Conservation (phyloP, 2,113 vertebrate genomes). For the Cheirogaleus medius region DNA sequence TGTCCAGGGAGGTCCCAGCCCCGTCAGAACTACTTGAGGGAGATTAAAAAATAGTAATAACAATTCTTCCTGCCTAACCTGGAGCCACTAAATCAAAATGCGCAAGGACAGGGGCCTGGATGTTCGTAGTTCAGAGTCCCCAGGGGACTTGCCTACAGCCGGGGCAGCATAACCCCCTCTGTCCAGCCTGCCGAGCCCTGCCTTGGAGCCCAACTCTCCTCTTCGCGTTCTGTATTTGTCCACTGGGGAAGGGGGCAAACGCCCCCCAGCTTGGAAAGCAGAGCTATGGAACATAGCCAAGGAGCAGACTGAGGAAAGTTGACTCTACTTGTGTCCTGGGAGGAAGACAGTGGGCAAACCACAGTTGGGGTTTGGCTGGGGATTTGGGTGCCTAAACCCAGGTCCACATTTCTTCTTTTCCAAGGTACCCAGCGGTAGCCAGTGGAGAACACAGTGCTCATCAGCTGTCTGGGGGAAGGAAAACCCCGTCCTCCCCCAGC, state of each 20-base stretch:
- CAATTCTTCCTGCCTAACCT: too few species aligned
- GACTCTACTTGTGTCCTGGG: neutral
- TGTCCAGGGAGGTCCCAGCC: neutral
- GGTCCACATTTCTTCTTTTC: too few species aligned
- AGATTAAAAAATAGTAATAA: neutral
- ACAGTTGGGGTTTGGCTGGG: too few species aligned
- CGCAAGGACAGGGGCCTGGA: neutral
- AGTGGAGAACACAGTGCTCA: fast-evolving
- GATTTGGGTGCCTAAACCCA: neutral
- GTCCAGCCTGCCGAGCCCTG: neutral
- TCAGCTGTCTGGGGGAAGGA: neutral
- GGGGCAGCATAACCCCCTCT: fast-evolving
- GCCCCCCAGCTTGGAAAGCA: neutral
- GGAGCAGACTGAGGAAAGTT: neutral
- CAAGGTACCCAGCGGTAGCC: fast-evolving
- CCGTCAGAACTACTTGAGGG: neutral
- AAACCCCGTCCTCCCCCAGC: neutral
- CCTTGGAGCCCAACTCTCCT: neutral
- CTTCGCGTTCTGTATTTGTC: too few species aligned
- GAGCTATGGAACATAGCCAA: neutral
- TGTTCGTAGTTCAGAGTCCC: neutral
- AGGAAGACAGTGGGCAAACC: neutral
- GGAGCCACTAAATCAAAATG: neutral
- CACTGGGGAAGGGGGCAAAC: neutral
- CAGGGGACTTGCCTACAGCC: fast-evolving